These are phyloP conservation scores for Zele albiditarsus DNA, from an alignment of 2,888 invertebrate species.

Conservation along the genomic window DNA sequence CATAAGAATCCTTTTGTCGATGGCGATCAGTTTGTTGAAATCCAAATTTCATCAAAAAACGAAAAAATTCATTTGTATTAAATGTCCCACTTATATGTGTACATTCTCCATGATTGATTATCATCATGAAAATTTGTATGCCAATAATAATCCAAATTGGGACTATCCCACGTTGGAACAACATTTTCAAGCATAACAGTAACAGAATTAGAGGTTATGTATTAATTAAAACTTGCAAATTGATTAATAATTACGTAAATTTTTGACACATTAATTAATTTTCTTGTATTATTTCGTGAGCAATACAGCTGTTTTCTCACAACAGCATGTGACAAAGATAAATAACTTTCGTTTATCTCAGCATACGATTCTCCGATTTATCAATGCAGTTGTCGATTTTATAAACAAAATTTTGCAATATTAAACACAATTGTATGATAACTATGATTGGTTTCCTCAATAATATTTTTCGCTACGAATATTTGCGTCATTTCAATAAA, in stretches of 20 bases:
- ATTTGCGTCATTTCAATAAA: background rate
- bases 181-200: constrained; percentile 42
- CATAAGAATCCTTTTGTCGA: constrained; percentile 88
- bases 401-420: background rate
- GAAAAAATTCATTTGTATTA: constrained; percentile 85
- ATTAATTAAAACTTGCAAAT: background rate
- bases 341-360: background rate
- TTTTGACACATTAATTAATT: background rate
- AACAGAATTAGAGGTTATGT: background rate
- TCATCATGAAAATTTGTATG: constrained; percentile 33
- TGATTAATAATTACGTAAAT: background rate
- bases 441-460: background rate
- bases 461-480: background rate
- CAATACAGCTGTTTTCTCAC: background rate
- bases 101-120: constrained; percentile 41
- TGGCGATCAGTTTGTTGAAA: constrained; percentile 96
- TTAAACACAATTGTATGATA: background rate
- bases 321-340: background rate
- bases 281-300: background rate
- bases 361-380: background rate
- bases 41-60: constrained; percentile 95
- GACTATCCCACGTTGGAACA: constrained; percentile 33
- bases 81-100: constrained; percentile 80
- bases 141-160: constrained; percentile 36
- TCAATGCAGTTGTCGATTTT: background rate